phyloP scores from a whole-genome alignment of 2,888 invertebrate genomes.

The Mycalesis mineus region DNA sequence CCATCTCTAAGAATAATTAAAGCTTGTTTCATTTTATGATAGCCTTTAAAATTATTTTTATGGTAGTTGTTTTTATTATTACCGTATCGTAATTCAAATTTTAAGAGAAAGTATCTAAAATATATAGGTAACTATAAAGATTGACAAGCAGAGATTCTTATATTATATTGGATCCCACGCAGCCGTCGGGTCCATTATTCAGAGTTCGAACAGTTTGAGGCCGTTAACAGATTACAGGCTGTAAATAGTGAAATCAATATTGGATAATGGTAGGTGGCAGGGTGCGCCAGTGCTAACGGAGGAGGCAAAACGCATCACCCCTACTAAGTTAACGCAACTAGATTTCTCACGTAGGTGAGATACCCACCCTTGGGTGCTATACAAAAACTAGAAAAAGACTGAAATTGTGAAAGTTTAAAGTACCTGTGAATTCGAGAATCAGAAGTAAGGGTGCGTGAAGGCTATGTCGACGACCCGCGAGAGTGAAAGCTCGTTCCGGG shows the following conservation, averaged over 20 bases:
- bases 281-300: conserved; percentile 45
- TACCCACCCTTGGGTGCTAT: not conserved
- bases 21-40: no score
- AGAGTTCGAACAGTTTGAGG: conserved; percentile 42
- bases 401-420: conserved; percentile 6
- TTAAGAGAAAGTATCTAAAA: no score
- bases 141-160: no score
- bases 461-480: conserved; percentile 73
- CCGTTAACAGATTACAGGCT: conserved; percentile 63
- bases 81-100: no score
- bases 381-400: conserved; percentile 21
- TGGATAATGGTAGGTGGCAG: conserved; percentile 63
- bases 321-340: conserved; percentile 40
- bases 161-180: not conserved
- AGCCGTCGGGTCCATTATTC: conserved; percentile 35
- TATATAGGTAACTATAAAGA: no score
- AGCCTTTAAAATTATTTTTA: no score
- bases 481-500: conserved; percentile 75
- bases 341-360: conserved; percentile 23
- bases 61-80: no score
- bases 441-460: conserved; percentile 60
- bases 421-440: conserved; percentile 24
- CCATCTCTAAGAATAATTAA: no score
- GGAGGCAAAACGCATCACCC: conserved; percentile 47
- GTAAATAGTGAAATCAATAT: conserved; percentile 76